These are phyloP conservation scores for Chrysochloris asiatica DNA, from an alignment of 2,113 vertebrate species.

Conservation along the genomic window DNA sequence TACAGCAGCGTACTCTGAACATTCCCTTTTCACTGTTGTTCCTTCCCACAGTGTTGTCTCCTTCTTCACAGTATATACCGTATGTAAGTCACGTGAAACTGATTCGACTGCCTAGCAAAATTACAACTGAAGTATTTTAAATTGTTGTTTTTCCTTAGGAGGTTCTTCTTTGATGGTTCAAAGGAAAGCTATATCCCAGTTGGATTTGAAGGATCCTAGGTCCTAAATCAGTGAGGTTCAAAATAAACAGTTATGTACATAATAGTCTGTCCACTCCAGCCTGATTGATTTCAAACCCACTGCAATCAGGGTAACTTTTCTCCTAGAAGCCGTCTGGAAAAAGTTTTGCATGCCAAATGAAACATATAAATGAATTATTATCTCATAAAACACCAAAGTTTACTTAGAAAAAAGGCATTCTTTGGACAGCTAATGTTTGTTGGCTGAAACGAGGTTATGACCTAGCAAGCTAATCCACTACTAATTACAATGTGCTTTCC, in stretches of 20 bases:
- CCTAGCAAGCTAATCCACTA: constrained; percentile 36
- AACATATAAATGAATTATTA: constrained; percentile 54
- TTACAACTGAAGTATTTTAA: constrained; percentile 3
- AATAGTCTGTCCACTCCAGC: constrained; percentile 11
- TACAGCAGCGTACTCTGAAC: not conserved
- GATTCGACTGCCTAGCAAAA: constrained; percentile 3
- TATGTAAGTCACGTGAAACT: constrained; percentile 7
- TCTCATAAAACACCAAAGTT: constrained; percentile 62
- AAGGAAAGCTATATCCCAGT: constrained; percentile 45
- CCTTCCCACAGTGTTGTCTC: fast-evolving
- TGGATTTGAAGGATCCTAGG: constrained; percentile 43
- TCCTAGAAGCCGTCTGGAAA: constrained; percentile 29
- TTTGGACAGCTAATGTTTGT: constrained; percentile 36
- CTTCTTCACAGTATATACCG: not conserved
- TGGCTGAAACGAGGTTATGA: constrained; percentile 39
- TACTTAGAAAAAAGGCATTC: constrained; percentile 47
- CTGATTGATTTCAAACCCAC: constrained; percentile 56
- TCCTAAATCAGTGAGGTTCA: constrained; percentile 50
- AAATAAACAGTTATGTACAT: constrained; percentile 56
- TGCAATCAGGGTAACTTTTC: constrained; percentile 56
- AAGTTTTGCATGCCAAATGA: constrained; percentile 53
- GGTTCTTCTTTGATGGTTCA: constrained; percentile 22
- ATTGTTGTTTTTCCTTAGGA: constrained; percentile 49
- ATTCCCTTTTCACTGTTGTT: not conserved
- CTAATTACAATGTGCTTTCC: constrained; percentile 50